Conservation (phyloP, 1,140 invertebrate genomes). For the Paraescarpia echinospica region DNA sequence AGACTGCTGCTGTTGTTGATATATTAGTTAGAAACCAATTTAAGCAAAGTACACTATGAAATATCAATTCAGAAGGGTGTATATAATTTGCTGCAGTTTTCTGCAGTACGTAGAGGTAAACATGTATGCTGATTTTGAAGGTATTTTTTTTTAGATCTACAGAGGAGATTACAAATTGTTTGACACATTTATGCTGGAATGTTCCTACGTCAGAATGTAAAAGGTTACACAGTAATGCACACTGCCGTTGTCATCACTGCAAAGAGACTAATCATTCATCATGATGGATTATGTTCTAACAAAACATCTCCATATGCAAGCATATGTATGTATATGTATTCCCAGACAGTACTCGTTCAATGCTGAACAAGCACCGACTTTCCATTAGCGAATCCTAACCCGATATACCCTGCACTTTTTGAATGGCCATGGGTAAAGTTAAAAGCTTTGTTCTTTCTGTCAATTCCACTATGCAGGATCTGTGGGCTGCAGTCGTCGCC, state of each 20-base stretch:
- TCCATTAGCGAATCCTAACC: neutral
- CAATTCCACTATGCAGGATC: neutral
- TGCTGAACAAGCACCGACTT: neutral
- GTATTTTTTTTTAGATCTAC: too few species aligned
- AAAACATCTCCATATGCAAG: neutral
- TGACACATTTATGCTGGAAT: neutral
- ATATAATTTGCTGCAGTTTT: neutral
- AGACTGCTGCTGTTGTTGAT: too few species aligned
- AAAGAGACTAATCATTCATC: neutral
- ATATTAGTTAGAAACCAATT: neutral
- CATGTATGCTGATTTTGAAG: too few species aligned
- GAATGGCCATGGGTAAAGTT: neutral
- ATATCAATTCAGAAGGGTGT: neutral
- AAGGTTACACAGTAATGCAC: neutral
- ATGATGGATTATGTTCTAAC: neutral
- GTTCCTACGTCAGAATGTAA: neutral
- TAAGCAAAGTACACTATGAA: neutral
- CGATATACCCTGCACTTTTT: neutral
- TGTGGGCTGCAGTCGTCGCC: neutral
- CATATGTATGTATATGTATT: neutral
- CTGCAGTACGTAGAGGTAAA: too few species aligned
- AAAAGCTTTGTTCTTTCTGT: neutral
- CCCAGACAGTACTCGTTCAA: neutral
- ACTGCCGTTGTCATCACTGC: neutral
- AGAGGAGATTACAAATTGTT: neutral